phyloP scores from a whole-genome alignment of 2,888 invertebrate species.

The Alviniconcha strummeri region DNA sequence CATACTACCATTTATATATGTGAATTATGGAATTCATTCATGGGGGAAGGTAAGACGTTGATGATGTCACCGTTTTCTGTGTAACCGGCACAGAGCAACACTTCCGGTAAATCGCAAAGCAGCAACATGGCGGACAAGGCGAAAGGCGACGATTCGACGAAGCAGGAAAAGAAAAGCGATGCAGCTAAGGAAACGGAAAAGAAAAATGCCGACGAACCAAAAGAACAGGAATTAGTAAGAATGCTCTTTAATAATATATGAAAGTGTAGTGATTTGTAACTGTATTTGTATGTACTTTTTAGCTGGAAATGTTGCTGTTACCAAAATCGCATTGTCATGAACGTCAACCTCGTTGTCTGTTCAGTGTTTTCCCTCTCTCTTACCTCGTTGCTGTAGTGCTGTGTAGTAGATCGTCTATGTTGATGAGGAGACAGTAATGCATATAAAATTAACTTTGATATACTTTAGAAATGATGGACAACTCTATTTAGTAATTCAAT shows the following conservation, averaged over 20 bases:
- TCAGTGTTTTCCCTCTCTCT: too few species aligned
- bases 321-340: conserved; percentile 32
- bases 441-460: too few species aligned
- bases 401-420: too few species aligned
- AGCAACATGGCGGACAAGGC: conserved; percentile 72
- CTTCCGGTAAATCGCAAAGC: conserved; percentile 31
- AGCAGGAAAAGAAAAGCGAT: conserved; percentile 48
- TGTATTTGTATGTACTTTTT: background rate
- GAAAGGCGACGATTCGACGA: conserved; percentile 66
- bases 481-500: too few species aligned
- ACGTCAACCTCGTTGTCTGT: too few species aligned
- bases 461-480: too few species aligned
- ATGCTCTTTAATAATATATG: background rate
- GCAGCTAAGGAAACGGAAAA: conserved; percentile 74
- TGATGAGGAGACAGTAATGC: too few species aligned
- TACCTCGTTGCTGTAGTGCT: too few species aligned
- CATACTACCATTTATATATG: too few species aligned
- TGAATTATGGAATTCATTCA: too few species aligned
- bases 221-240: conserved; percentile 75
- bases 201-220: conserved; percentile 74
- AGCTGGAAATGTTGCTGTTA: background rate
- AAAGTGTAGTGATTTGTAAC: background rate
- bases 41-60: background rate
- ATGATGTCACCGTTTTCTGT: background rate
- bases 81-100: background rate